Conservation (phyloP, 2,113 vertebrate genomes). For the Natator depressus region DNA sequence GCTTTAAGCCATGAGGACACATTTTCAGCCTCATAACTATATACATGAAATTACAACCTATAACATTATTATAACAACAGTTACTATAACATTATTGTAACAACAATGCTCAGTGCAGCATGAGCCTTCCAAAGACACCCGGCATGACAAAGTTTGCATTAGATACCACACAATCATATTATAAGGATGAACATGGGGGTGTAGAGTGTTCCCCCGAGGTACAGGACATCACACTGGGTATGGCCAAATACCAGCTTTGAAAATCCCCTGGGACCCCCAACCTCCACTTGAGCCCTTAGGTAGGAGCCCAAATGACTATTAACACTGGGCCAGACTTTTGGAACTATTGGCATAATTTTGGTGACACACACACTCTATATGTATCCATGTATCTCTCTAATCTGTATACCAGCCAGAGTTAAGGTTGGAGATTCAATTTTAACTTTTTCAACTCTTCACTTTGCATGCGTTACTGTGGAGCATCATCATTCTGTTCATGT, state of each 20-base stretch:
- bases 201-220: too few species aligned
- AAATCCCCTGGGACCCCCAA: background rate
- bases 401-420: background rate
- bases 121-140: too few species aligned
- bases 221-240: background rate
- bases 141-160: too few species aligned
- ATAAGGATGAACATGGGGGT: too few species aligned
- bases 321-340: background rate
- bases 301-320: background rate
- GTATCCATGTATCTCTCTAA: background rate
- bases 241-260: background rate
- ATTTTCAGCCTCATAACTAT: too few species aligned
- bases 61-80: too few species aligned
- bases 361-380: background rate
- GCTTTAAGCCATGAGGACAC: too few species aligned
- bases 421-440: background rate
- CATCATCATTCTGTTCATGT: rapidly evolving
- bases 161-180: too few species aligned
- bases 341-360: background rate
- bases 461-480: background rate
- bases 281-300: background rate
- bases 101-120: too few species aligned
- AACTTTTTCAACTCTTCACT: background rate
- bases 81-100: too few species aligned
- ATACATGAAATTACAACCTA: too few species aligned